Evolutionary conservation across 1,140 invertebrate genomes (phyloP), one percentile per base, ranked within the genome.

Genomic region (Polypedilum pembai): DNA sequence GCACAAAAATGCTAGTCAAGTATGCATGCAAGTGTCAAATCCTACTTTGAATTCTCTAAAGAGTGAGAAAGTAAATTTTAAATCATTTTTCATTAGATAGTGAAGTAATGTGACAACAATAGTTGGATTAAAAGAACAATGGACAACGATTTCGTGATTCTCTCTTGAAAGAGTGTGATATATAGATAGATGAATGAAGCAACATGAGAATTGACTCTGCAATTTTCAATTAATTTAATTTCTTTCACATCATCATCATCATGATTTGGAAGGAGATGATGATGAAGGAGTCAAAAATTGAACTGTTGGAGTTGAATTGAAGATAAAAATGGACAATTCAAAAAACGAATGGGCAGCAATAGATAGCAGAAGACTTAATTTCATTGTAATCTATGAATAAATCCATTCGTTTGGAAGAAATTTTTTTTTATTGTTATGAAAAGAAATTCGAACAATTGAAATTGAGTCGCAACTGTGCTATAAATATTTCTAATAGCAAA

Each of bases 51-150:
- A 33, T 33, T 33, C 24, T 33, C 24, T 33, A 33, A 5, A 5
- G 24, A 33, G 24, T 33, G 24, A 33, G 24, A 33, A 33, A 33
- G 24, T 33, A 33, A 33, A 33, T 33, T 33, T 33, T 5, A 33
- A 33, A 56, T 12, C 45, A 56, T 56, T 56, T 56, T 56, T 56
- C 45, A 56, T 56, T 4, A 45, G 41, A 45, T 15, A 3, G 45
- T 12, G 18, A 69, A 20, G 65, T 18, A 69, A 69, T 20, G 17
- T 69, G 45, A 56, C 45, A 69, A 69, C 65, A 69, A 69, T 69
- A 69, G 65, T 69, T 69, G 65, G 65, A 69, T 69, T 69, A 69
- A 20, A 21, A 69, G 65, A 69, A 69, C 65, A 69, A 69, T 69
- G 17, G 65, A n/a, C 17, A 18, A 20, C n/a, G 8, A 69, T 1